phyloP scores from a whole-genome alignment of 2,888 invertebrate species.

The Scaptomyza parva region DNA sequence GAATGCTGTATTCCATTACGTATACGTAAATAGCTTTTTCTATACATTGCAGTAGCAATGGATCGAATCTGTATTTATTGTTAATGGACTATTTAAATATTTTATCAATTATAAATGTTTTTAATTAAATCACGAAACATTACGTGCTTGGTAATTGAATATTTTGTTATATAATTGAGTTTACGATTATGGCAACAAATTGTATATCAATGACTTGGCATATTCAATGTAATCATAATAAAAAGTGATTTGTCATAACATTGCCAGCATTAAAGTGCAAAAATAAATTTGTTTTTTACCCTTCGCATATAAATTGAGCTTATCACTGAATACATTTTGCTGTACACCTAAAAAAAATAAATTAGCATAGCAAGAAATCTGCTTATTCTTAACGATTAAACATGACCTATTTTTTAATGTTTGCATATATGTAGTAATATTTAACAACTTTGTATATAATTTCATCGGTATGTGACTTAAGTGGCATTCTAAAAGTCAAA shows the following conservation, averaged over 20 bases:
- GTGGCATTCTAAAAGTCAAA: conserved; percentile 3
- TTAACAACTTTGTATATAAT: conserved; percentile 19
- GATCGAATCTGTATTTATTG: conserved; percentile 13
- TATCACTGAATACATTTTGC: neutral
- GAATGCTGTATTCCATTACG: neutral
- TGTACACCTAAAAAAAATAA: neutral
- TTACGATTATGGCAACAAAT: neutral
- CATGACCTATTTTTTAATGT: neutral
- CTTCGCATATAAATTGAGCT: neutral
- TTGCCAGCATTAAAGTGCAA: neutral
- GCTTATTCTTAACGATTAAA: neutral
- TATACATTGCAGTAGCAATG: neutral
- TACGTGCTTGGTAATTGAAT: conserved; percentile 29
- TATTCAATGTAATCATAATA: conserved; percentile 19
- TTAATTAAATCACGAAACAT: conserved; percentile 42
- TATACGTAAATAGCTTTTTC: conserved; percentile 1
- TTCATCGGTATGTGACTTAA: conserved; percentile 52
- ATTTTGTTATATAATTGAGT: conserved; percentile 29
- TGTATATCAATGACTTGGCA: conserved; percentile 12
- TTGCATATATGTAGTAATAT: neutral
- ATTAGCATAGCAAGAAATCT: neutral
- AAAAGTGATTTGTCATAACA: conserved; percentile 5
- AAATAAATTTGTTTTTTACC: neutral
- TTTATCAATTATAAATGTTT: conserved; percentile 38
- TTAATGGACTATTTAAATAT: conserved; percentile 59